Evolutionary conservation across 2,113 vertebrate genomes (phyloP).

Genomic region (Oenanthe melanoleuca): DNA sequence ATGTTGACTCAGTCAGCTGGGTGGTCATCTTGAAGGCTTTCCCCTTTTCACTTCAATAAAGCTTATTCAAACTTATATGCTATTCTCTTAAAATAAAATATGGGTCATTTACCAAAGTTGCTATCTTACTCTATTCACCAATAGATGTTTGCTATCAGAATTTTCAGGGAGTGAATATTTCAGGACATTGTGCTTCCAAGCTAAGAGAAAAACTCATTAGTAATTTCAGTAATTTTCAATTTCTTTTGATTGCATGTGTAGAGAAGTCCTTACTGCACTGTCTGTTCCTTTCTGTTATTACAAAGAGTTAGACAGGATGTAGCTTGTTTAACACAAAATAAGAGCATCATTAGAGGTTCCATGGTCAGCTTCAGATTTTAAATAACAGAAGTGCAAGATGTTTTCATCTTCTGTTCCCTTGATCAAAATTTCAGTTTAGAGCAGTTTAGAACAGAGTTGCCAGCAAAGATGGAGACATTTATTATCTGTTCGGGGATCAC

Average conservation of each 20-base stretch:
- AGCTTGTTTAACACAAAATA: not conserved
- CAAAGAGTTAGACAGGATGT: not conserved
- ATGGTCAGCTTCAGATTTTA: not conserved
- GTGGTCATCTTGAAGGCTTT: not conserved
- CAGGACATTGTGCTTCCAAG: not conserved
- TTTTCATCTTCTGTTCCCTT: not conserved
- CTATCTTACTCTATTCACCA: not conserved
- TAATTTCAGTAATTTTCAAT: not conserved
- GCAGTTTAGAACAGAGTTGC: not conserved
- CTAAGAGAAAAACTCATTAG: not conserved
- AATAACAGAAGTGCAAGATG: not conserved
- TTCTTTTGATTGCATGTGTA: not conserved
- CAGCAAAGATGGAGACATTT: not conserved
- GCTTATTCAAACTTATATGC: not conserved
- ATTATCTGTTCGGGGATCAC: not conserved
- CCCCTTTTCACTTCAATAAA: not conserved
- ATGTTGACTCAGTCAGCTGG: not conserved
- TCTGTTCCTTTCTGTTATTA: not conserved
- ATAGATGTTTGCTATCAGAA: not conserved
- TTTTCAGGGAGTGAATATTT: not conserved
- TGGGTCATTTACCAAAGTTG: not conserved
- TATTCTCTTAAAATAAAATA: not conserved
- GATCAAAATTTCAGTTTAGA: not conserved
- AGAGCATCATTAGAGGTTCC: not conserved
- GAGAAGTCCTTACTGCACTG: not conserved